Evolutionary conservation across 2,888 invertebrate genomes (phyloP).

Genomic region (Eugnorisma glareosa): DNA sequence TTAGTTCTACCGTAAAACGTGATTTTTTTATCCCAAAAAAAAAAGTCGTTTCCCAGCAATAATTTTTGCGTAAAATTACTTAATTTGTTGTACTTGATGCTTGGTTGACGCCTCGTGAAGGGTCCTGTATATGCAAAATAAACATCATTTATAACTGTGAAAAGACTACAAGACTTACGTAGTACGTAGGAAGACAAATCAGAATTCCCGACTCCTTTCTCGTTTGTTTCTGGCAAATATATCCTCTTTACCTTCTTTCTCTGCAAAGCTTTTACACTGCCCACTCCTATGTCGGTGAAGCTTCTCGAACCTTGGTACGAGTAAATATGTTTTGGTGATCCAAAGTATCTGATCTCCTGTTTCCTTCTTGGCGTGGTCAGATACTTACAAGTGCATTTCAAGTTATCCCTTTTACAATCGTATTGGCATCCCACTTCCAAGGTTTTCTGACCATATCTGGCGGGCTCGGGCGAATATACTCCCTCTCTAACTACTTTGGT

Average conservation of each 20-base stretch:
- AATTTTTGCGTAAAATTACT: no score
- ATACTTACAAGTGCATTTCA: conserved; percentile 71
- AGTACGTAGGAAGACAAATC: conserved; percentile 69
- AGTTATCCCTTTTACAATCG: conserved; percentile 70
- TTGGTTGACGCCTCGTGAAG: no score
- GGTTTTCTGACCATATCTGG: conserved; percentile 58
- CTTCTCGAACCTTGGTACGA: conserved; percentile 72
- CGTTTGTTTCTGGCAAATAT: conserved; percentile 80
- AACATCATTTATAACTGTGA: not conserved
- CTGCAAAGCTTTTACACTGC: conserved; percentile 76
- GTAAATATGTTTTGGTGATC: conserved; percentile 70
- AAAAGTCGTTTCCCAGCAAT: no score
- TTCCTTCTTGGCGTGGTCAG: conserved; percentile 54
- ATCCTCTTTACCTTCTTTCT: conserved; percentile 76
- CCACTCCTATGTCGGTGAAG: conserved; percentile 78
- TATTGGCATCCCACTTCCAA: conserved; percentile 76
- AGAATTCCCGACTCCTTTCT: conserved; percentile 78
- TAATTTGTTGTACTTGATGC: no score
- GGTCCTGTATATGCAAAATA: no score
- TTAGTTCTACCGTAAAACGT: no score
- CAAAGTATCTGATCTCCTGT: conserved; percentile 68
- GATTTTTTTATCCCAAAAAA: no score
- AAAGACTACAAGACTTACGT: conserved; percentile 69
- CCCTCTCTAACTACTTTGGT: conserved; percentile 53
- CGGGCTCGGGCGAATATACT: conserved; percentile 17